Conservation (phyloP, 2,797 vertebrate species). For the Sphenodon punctatus region DNA sequence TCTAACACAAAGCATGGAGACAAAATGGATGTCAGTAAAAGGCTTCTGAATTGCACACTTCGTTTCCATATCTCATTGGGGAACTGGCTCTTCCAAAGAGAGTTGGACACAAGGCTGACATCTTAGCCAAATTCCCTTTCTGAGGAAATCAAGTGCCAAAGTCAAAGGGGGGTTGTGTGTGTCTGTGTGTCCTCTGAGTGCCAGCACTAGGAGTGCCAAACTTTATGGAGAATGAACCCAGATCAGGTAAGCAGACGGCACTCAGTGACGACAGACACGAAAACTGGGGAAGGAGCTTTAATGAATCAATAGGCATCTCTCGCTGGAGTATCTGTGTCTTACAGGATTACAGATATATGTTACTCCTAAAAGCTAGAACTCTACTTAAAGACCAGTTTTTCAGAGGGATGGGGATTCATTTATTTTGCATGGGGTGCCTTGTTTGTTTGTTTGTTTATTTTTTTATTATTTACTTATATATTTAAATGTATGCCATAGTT, state of each 20-base stretch:
- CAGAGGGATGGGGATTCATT: not conserved
- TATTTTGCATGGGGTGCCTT: not conserved
- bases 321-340: not conserved
- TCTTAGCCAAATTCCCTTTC: not conserved
- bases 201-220: not conserved
- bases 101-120: not conserved
- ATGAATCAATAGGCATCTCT: not conserved
- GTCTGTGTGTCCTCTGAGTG: not conserved
- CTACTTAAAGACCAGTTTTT: not conserved
- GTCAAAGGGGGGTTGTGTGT: not conserved
- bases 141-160: not conserved
- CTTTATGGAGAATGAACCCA: not conserved
- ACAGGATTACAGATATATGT: not conserved
- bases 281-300: not conserved
- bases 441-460: too few relatives aligned
- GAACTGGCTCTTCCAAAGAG: not conserved
- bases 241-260: not conserved
- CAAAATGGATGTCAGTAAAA: not conserved
- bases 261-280: not conserved
- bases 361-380: not conserved
- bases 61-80: not conserved
- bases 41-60: not conserved
- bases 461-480: too few relatives aligned
- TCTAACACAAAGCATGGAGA: not conserved
- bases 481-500: not conserved